Conservation (phyloP, 2,797 vertebrate genomes). For the Betta splendens region DNA sequence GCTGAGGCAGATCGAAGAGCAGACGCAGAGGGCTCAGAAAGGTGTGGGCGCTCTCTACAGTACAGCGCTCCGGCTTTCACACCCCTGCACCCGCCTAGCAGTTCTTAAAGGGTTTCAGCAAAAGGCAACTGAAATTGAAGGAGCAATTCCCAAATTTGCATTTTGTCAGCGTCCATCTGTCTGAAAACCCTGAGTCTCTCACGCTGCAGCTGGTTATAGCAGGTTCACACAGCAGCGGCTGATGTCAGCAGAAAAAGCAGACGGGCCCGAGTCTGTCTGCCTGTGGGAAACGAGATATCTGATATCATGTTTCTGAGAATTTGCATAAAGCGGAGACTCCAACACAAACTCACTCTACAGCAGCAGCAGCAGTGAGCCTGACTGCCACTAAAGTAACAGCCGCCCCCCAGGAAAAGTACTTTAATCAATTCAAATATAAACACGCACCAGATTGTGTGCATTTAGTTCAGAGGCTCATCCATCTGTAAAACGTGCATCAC, state of each 20-base stretch:
- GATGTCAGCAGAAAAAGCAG: background rate
- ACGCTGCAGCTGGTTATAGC: conserved; percentile 2
- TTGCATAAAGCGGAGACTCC: conserved; percentile 7
- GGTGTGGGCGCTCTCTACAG: too few species aligned
- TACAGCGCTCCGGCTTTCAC: too few species aligned
- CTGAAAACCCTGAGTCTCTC: too few species aligned
- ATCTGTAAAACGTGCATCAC: too few species aligned
- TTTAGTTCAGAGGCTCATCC: too few species aligned
- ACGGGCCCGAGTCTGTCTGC: background rate
- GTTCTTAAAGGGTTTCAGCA: too few species aligned
- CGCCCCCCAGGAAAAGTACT: background rate
- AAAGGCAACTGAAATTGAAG: too few species aligned
- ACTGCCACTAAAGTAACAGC: too few species aligned
- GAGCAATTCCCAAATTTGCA: background rate
- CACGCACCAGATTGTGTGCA: too few species aligned
- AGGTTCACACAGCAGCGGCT: background rate
- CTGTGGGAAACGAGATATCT: background rate
- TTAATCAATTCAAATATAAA: background rate
- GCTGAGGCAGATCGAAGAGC: conserved; percentile 93
- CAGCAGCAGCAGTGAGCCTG: background rate
- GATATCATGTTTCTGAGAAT: background rate
- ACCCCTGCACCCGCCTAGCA: too few species aligned
- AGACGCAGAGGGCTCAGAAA: conserved; percentile 94
- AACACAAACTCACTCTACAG: background rate
- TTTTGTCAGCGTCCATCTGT: background rate